Evolutionary conservation across 2,888 invertebrate genomes (phyloP).

Genomic region (Sinopyrophorus schimmeli): DNA sequence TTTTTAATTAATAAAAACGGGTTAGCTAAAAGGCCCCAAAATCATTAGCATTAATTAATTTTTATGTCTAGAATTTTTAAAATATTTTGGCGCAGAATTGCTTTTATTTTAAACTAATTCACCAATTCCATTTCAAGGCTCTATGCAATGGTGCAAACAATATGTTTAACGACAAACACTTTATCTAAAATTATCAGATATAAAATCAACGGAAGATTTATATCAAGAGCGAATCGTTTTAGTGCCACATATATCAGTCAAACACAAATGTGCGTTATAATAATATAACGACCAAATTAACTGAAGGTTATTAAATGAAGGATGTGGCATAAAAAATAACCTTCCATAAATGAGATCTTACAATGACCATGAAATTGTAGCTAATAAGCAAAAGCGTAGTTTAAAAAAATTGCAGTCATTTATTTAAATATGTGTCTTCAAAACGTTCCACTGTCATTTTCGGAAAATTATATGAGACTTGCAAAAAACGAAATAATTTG

Average conservation of each 20-base stretch:
- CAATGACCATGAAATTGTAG: conserved; percentile 8
- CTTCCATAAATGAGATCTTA: conserved; percentile 9
- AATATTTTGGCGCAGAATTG: no score
- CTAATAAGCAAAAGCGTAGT: conserved; percentile 13
- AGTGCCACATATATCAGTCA: conserved; percentile 8
- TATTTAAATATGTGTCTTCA: conserved; percentile 4
- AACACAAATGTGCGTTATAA: conserved; percentile 1
- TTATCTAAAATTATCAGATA: conserved; percentile 4
- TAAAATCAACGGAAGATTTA: conserved; percentile 4
- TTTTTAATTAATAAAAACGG: no score
- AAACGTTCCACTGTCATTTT: no score
- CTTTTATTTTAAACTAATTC: no score
- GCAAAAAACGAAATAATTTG: conserved; percentile 6
- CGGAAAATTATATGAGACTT: conserved; percentile 7
- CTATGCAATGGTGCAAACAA: no score
- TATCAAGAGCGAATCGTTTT: conserved; percentile 7
- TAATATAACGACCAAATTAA: conserved; percentile 12
- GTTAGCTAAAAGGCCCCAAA: no score
- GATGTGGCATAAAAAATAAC: conserved; percentile 10
- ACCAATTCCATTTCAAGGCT: no score
- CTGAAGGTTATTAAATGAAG: conserved; percentile 14
- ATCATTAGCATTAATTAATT: no score
- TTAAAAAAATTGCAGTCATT: conserved; percentile 8
- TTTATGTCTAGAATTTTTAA: no score
- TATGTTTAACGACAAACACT: conserved; percentile 1